phyloP scores from a whole-genome alignment of 92 coral and sea anemone genomes.

The Epizoanthus fatuus region DNA sequence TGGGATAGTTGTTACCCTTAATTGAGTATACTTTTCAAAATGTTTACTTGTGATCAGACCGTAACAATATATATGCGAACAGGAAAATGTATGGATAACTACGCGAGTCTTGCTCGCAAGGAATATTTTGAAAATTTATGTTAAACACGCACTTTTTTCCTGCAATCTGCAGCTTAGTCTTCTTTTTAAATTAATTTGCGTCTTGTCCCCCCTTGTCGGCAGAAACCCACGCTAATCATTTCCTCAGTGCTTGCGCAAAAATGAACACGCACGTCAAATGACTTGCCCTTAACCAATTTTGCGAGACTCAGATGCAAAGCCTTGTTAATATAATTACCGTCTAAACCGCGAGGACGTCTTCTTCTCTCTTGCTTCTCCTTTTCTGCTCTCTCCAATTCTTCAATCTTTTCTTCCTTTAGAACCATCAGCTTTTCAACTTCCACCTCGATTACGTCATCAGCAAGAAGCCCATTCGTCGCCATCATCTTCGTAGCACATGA shows the following conservation, averaged over 20 bases:
- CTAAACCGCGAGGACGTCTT: slow-evolving; percentile 46
- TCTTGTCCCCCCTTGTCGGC: too few relatives aligned
- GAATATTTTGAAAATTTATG: too few relatives aligned
- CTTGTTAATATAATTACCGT: slow-evolving; percentile 29
- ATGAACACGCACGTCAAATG: too few relatives aligned
- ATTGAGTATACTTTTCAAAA: too few relatives aligned
- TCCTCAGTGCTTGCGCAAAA: background rate
- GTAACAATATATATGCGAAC: too few relatives aligned
- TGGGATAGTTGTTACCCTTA: too few relatives aligned
- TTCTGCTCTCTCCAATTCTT: slow-evolving; percentile 67
- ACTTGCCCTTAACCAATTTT: too few relatives aligned
- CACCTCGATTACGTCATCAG: slow-evolving; percentile 29
- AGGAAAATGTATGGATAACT: too few relatives aligned
- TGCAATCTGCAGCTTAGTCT: background rate
- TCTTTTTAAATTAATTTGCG: too few relatives aligned
- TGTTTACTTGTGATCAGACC: too few relatives aligned
- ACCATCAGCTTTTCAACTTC: slow-evolving; percentile 59
- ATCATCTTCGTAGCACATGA: slow-evolving; percentile 38
- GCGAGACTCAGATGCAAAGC: too few relatives aligned
- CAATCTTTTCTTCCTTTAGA: slow-evolving; percentile 70
- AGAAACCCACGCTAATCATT: background rate
- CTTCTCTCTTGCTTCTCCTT: slow-evolving; percentile 46
- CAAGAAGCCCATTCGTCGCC: slow-evolving; percentile 16
- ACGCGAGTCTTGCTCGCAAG: too few relatives aligned
- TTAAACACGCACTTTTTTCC: background rate